phyloP scores from a whole-genome alignment of 2,888 invertebrate species.

The Pollenia amentaria region DNA sequence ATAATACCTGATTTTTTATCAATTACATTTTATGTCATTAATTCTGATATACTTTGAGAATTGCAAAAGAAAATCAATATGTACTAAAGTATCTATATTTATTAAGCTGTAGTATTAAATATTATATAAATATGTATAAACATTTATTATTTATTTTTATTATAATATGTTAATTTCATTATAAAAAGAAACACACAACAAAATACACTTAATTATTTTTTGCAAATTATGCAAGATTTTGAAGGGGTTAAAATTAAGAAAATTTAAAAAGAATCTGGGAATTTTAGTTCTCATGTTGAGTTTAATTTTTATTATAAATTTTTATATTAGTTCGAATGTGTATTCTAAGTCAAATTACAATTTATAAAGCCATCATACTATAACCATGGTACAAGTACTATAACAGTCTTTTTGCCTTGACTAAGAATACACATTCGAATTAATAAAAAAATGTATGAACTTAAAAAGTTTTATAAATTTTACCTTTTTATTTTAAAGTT shows the following conservation, averaged over 20 bases:
- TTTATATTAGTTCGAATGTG: no score
- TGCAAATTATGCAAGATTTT: background rate
- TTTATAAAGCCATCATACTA: no score
- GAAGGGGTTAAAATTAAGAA: background rate
- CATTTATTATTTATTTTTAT: slow-evolving; percentile 20
- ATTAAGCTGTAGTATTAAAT: slow-evolving; percentile 26
- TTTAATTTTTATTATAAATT: no score
- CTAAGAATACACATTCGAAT: no score
- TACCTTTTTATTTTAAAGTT: no score
- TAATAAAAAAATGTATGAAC: no score
- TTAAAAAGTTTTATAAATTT: no score
- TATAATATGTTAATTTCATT: slow-evolving; percentile 15
- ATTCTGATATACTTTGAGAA: slow-evolving; percentile 21
- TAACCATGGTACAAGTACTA: no score
- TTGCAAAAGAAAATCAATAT: slow-evolving; percentile 45
- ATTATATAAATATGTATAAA: slow-evolving; percentile 24
- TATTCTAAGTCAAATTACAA: no score
- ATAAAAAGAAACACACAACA: background rate
- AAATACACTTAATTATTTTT: background rate
- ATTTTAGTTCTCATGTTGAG: no score
- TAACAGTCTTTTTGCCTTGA: no score
- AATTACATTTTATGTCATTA: background rate
- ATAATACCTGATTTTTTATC: background rate
- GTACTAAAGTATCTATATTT: slow-evolving; percentile 23
- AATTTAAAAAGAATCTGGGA: no score